Base-by-base conservation (phyloP, 2,888 invertebrate genomes). In the Hyposoter didymator region DNA sequence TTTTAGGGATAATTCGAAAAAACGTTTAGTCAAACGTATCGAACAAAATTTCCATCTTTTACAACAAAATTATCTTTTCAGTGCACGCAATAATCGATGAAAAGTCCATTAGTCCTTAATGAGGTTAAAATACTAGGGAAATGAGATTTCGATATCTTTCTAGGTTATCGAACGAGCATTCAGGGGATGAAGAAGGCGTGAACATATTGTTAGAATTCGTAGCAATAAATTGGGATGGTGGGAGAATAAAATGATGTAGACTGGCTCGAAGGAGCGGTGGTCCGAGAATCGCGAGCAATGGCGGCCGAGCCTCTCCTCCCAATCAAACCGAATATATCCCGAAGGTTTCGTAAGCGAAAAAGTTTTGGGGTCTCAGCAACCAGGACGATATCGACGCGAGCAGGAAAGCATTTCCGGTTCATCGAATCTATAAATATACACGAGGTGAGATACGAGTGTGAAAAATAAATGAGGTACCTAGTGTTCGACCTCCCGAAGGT, bases 341-440 rank as follows among this genome's bases (percentile, higher is more conserved):
- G 47, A 47, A 45, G 62, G 39, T 14, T 59, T 47, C 28, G 28
- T 64, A 47, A 75, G 32, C 62, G 47, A 45, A 62, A 64, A 64
- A 62, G 19, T 75, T 52, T 32, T 17, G 32, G 32, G 75, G n/a
- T 73, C 39, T 45, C 45, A 28, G 4, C 17, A 28, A 74, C 43
- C 39, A 22, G 43, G 45, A 62, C 8, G 45, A 45, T 62, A 59
- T 59, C 28, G 6, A 47, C 64, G 7, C 64, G 7, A 45, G 32
- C 28, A 35, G 17, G 39, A 72, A 39, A 55, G 39, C 52, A 14
- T 39, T 55, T 55, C 73, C 73, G 22, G 39, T 55, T 49, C n/a
- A n/a, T 19, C n/a, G n/a, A 52, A 32, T 72, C 35, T 52, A 72
- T 72, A 72, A 72, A 72, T 72, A 72, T 28, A 72, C 35, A 72